Conservation (phyloP, 2,113 vertebrate genomes). For the Melospiza melodia region DNA sequence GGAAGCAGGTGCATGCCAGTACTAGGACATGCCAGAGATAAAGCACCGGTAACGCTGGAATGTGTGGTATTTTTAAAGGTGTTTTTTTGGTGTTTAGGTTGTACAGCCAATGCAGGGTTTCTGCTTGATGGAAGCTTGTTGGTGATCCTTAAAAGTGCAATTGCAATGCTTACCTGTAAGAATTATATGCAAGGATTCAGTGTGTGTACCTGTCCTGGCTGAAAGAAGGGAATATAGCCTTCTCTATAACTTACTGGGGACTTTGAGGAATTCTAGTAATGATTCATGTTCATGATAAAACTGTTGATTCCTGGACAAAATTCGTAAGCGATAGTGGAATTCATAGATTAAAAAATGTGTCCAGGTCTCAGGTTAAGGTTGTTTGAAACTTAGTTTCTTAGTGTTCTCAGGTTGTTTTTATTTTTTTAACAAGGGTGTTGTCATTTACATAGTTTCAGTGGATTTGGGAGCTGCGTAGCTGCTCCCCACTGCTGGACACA, state of each 20-base stretch:
- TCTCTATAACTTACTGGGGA: fast-evolving
- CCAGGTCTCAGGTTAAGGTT: background rate
- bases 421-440: background rate
- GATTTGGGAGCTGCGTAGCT: background rate
- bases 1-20: background rate
- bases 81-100: background rate
- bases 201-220: background rate
- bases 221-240: background rate
- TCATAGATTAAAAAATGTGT: background rate
- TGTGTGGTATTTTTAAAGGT: background rate
- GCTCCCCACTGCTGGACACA: background rate
- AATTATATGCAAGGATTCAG: background rate
- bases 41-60: background rate
- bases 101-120: fast-evolving
- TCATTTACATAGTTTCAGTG: fast-evolving
- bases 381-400: background rate
- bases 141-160: background rate
- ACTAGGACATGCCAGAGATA: too few species aligned
- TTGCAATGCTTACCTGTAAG: background rate
- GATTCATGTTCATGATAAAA: background rate
- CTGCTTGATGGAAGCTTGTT: background rate
- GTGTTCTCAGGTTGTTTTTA: background rate
- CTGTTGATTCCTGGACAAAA: background rate
- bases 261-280: background rate
- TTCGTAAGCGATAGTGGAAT: background rate